Evolutionary conservation across 2,113 vertebrate species (phyloP).

Genomic region (Haplotaxodon microlepis): DNA sequence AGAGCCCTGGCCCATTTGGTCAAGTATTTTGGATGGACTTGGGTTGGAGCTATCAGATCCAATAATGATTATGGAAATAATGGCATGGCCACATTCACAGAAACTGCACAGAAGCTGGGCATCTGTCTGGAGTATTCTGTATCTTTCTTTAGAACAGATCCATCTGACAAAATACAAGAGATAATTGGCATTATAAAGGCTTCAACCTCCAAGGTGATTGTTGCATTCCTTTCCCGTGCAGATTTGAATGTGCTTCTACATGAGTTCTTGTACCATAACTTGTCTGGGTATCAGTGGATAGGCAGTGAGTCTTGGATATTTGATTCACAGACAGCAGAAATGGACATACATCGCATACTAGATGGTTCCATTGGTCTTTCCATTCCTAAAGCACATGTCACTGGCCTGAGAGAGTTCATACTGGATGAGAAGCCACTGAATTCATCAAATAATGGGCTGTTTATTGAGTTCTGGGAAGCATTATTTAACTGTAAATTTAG

Average conservation of each 20-base stretch:
- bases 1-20: no score
- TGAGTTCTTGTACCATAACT: conserved; percentile 36
- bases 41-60: no score
- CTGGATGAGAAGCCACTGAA: no score
- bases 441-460: no score
- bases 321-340: not conserved
- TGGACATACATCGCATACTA: not conserved
- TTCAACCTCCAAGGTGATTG: conserved; percentile 58
- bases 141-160: conserved; percentile 47
- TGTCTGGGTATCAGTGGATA: conserved; percentile 70
- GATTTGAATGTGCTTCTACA: conserved; percentile 51
- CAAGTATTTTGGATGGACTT: no score
- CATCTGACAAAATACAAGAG: conserved; percentile 24
- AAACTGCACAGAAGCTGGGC: no score
- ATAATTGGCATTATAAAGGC: conserved; percentile 51
- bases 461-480: accelerated
- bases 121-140: not conserved
- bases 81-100: no score
- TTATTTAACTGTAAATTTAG: no score
- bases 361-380: accelerated
- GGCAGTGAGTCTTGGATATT: conserved; percentile 68
- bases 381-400: accelerated
- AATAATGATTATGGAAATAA: no score
- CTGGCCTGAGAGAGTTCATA: no score
- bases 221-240: conserved; percentile 46